Base-by-base conservation (phyloP, 2,113 vertebrate genomes). In the Notechis scutatus region DNA sequence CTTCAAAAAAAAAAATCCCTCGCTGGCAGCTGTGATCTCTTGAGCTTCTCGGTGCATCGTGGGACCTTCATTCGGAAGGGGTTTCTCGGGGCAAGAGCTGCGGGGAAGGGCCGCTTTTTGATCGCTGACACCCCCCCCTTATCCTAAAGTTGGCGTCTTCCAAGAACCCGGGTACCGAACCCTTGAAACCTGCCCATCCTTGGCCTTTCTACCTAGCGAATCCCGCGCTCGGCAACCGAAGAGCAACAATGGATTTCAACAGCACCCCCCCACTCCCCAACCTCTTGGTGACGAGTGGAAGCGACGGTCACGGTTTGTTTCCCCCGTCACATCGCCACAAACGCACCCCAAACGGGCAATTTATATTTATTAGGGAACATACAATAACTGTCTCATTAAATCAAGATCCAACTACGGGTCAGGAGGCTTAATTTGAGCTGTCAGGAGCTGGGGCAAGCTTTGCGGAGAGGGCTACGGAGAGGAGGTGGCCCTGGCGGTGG, bases 401-500 rank as follows among this genome's bases (percentile, higher is more conserved):
- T 97, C 96, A 96, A 93, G 47, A 50, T 90, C 47, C 2, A 0
- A 24, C 95, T 0, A 0, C 0, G 2, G 89, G 87, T 74, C 50
- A 18, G 90, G 96, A 95, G 1, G 96, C 95, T 96, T 96, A 97
- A 97, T 97, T 94, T 91, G 23, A 96, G 92, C 92, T 95, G 96
- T 96, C 96, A 97, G 89, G 90, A 88, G 26, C 92, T 1, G 11
- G 34, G 34, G 1, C 47, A 23, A 56, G 26, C 24, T 47, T n/a
- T 18, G 34, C 89, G 90, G 55, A 94, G 89, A 93, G 90, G 57
- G 93, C 74, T 3, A 57, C 1, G 20, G 52, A 56, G 87, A 34
- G 3, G 18, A 55, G 55, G 3, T 85, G 5, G n/a, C 56, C 10
- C 42, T 12, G 12, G 47, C 5, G 47, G 47, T 47, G 47, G 47